Evolutionary conservation across 2,113 vertebrate genomes (phyloP), one percentile per base, ranked within the genome.

Genomic region (Myanophis thanlyinensis): DNA sequence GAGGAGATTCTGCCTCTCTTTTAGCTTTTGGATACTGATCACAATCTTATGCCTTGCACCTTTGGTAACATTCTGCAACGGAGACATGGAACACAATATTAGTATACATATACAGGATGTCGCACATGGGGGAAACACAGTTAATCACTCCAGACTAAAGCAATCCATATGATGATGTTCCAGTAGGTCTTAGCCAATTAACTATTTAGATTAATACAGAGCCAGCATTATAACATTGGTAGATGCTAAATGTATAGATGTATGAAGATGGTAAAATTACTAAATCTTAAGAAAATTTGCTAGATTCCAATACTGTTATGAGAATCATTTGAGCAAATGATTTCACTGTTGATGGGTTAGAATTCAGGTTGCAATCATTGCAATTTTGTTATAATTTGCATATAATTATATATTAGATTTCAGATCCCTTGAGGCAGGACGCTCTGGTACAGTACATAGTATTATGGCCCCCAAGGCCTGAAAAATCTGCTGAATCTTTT

Each of bases 21-120:
- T 99, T 94, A 99, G 98, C 96, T 99, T 99, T 97, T 99, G 98
- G 97, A 99, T 99, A 96, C 99, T 99, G 98, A 99, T 99, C 93
- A 99, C 98, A 89, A 99, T 99, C 98, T 99, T 99, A 98, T 99
- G 99, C 92, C 99, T 97, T 1, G 99, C 99, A 4, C 99, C 99
- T 98, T 99, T 99, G 96, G 99, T 99, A 97, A 99, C 99, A 5
- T 99, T 99, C 99, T 99, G 98, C 35, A 97, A 95, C 86, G 94
- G 5, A 7, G 95, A 93, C 48, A 91, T 15, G 94, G 80, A 94
- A 59, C 0, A 9, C 13, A 56, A 51, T 0, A 0, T 95, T 87
- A 94, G 23, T 15, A 10, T 5, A 23, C 62, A 2, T 89, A 35
- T 7, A 1, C 27, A 48, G 0, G 3, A 23, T 9, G 4, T 7